Percentiles rank a stretch among this genome's conserved stretches.
Evolutionary conservation across 2,888 invertebrate species (phyloP).

Genomic region (Drosophila niveifrons): DNA sequence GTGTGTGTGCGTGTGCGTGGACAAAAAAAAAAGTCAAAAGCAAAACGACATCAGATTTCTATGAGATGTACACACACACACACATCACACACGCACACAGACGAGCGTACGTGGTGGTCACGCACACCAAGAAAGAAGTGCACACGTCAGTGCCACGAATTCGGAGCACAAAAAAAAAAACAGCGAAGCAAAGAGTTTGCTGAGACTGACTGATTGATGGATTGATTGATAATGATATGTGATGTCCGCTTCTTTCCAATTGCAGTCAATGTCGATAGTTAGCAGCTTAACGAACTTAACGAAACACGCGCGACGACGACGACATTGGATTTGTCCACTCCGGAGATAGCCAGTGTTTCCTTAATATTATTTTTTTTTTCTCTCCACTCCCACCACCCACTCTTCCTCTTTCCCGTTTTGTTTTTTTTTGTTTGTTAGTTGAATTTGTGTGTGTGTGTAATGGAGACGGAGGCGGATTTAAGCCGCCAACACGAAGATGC

Average conservation of each 20-base stretch:
- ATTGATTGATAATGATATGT: constrained; percentile 19
- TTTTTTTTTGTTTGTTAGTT: constrained; percentile 36
- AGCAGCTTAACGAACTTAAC: constrained; percentile 51
- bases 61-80: constrained; percentile 14
- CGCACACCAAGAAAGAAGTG: constrained; percentile 60
- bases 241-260: constrained; percentile 20
- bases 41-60: constrained; percentile 1
- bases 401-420: constrained; percentile 6
- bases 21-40: constrained; percentile 4
- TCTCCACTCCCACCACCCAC: neutral
- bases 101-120: constrained; percentile 7
- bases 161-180: constrained; percentile 21
- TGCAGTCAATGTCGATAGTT: constrained; percentile 76
- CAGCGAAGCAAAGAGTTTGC: neutral
- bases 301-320: constrained; percentile 56
- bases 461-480: constrained; percentile 16
- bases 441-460: constrained; percentile 16
- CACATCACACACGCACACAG: constrained; percentile 18
- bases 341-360: constrained; percentile 62
- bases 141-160: constrained; percentile 77
- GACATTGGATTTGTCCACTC: constrained; percentile 65
- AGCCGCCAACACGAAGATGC: constrained; percentile 50
- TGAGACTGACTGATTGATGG: too few relatives aligned
- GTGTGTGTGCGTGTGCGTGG: neutral
- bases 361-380: constrained; percentile 12